phyloP scores from a whole-genome alignment of 2,888 invertebrate species.

The Syritta pipiens region DNA sequence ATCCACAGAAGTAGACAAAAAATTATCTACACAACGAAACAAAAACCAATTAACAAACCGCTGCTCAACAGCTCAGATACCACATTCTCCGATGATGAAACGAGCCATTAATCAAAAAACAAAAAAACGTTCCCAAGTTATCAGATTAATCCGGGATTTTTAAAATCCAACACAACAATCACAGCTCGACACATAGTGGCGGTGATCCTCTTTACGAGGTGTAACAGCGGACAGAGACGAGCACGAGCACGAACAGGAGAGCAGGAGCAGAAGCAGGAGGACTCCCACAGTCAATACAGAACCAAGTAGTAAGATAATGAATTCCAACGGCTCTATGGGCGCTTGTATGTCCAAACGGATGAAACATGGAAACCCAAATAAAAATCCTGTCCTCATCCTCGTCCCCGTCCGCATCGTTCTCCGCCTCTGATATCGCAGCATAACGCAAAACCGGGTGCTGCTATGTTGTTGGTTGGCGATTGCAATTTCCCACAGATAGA shows the following conservation, averaged over 20 bases:
- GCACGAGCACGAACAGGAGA: slow-evolving; percentile 33
- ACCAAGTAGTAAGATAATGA: slow-evolving; percentile 51
- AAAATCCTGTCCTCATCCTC: slow-evolving; percentile 44
- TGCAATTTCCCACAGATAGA: slow-evolving; percentile 68
- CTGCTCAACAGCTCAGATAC: slow-evolving; percentile 43
- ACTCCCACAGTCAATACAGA: slow-evolving; percentile 35
- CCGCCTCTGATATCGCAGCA: slow-evolving; percentile 51
- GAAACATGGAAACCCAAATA: slow-evolving; percentile 30
- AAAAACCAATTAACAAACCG: slow-evolving; percentile 28
- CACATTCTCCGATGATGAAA: slow-evolving; percentile 58
- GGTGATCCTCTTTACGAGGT: slow-evolving; percentile 60
- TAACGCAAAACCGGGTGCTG: slow-evolving; percentile 65
- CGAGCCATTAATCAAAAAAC: slow-evolving; percentile 66
- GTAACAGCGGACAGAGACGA: slow-evolving; percentile 43
- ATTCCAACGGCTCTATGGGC: slow-evolving; percentile 20
- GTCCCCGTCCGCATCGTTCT: slow-evolving; percentile 4
- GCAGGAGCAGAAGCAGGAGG: too few relatives aligned
- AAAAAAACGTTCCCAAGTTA: slow-evolving; percentile 63
- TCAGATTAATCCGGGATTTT: slow-evolving; percentile 66
- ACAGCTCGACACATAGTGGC: slow-evolving; percentile 30
- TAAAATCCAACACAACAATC: slow-evolving; percentile 62
- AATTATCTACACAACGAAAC: slow-evolving; percentile 17
- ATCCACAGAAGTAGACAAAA: slow-evolving; percentile 52
- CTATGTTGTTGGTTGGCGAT: slow-evolving; percentile 47
- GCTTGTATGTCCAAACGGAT: slow-evolving; percentile 11